These are phyloP conservation scores for Podarcis lilfordi DNA, from an alignment of 2,797 vertebrate species.

Conservation along the genomic window DNA sequence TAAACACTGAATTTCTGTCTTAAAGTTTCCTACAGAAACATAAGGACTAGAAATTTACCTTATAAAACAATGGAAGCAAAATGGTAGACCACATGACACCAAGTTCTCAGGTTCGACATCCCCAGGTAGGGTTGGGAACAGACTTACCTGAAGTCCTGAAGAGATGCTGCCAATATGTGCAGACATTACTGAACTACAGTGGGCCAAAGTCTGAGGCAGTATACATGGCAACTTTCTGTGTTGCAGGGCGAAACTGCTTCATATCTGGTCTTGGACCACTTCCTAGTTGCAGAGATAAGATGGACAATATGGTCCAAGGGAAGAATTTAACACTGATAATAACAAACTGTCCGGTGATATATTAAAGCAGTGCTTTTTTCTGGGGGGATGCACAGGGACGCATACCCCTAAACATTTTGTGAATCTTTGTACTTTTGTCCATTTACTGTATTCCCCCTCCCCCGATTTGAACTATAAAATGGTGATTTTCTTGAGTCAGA, in stretches of 20 bases:
- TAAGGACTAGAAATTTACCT: neutral
- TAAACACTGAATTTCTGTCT: neutral
- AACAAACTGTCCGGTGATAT: neutral
- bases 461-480: no score
- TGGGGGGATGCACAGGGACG: no score
- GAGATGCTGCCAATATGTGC: no score
- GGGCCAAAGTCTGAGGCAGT: neutral
- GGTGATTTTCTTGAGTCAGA: no score
- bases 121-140: no score
- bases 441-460: no score
- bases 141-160: no score
- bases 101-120: no score
- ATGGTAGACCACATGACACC: no score
- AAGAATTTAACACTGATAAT: neutral
- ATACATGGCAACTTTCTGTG: no score
- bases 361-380: neutral
- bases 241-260: neutral
- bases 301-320: accelerated
- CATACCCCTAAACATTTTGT: no score
- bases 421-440: no score
- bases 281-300: neutral
- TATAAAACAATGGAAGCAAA: neutral
- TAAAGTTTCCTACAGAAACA: neutral
- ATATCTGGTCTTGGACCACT: neutral
- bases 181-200: neutral